Conservation (phyloP, 2,113 vertebrate species). For the Diadophis punctatus region DNA sequence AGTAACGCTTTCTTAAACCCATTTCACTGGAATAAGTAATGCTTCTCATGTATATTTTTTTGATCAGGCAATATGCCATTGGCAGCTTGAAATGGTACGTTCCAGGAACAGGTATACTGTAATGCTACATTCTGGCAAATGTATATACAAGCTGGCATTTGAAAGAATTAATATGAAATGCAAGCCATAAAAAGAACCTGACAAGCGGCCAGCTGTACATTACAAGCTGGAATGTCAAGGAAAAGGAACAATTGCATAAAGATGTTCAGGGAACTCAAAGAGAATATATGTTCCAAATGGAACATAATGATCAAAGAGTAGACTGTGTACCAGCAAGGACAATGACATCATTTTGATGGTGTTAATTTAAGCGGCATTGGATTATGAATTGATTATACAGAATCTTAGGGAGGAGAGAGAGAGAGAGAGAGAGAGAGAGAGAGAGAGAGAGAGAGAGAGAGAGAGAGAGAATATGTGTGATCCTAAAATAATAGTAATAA, state of each 20-base stretch:
- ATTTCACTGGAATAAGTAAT: not conserved
- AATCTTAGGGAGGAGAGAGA: not conserved
- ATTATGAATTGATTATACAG: not conserved
- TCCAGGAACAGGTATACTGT: not conserved
- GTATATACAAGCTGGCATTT: not conserved
- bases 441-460: not conserved
- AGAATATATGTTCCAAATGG: not conserved
- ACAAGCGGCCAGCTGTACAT: not conserved
- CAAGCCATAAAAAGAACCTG: not conserved
- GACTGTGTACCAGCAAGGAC: not conserved
- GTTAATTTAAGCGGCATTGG: not conserved
- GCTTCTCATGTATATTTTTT: not conserved
- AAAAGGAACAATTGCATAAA: not conserved
- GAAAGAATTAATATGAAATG: not conserved
- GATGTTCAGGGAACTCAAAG: not conserved
- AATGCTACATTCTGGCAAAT: not conserved
- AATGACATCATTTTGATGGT: not conserved
- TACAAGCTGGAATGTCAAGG: constrained; percentile 7
- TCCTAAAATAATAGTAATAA: not conserved
- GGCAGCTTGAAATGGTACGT: not conserved
- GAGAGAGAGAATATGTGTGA: not conserved
- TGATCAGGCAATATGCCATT: not conserved
- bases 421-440: not conserved
- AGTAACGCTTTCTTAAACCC: not conserved
- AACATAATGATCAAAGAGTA: not conserved